These are phyloP conservation scores for Glaucopsyche alexis DNA, from an alignment of 2,888 invertebrate genomes.

Conservation along the genomic window DNA sequence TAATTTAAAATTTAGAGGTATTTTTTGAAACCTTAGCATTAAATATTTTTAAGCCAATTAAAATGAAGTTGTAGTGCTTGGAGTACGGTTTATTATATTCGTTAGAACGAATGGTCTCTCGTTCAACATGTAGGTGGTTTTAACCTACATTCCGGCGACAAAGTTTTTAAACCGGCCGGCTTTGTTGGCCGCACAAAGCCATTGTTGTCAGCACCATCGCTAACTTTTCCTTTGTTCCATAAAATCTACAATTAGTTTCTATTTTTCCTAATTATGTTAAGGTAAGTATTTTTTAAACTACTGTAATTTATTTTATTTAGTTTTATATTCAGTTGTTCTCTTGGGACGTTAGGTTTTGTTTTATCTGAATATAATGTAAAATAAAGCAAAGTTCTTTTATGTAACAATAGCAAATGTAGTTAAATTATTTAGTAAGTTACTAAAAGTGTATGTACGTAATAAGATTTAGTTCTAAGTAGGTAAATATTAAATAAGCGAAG, in stretches of 20 bases:
- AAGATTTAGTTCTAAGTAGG: too few species aligned
- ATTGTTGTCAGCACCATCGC: not conserved
- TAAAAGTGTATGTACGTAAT: too few species aligned
- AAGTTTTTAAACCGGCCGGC: not conserved
- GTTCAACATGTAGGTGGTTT: not conserved
- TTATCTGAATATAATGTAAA: not conserved
- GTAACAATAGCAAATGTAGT: not conserved
- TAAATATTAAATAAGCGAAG: too few species aligned
- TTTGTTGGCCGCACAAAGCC: not conserved
- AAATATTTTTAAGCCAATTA: not conserved
- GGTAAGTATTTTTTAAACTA: not conserved
- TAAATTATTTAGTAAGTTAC: too few species aligned
- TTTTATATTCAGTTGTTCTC: not conserved
- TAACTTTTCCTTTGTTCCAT: slow-evolving; percentile 1
- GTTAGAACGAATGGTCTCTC: not conserved
- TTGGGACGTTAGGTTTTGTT: not conserved
- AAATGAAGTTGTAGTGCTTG: not conserved
- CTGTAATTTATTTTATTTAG: not conserved
- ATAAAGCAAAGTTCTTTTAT: not conserved
- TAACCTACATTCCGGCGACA: slow-evolving; percentile 7
- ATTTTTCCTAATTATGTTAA: not conserved
- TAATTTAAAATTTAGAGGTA: too few species aligned
- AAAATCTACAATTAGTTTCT: not conserved
- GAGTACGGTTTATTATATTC: slow-evolving; percentile 16
- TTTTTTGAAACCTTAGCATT: too few species aligned